These are phyloP conservation scores for Charaxes varanes DNA, from an alignment of 1,140 invertebrate genomes.

Conservation along the genomic window DNA sequence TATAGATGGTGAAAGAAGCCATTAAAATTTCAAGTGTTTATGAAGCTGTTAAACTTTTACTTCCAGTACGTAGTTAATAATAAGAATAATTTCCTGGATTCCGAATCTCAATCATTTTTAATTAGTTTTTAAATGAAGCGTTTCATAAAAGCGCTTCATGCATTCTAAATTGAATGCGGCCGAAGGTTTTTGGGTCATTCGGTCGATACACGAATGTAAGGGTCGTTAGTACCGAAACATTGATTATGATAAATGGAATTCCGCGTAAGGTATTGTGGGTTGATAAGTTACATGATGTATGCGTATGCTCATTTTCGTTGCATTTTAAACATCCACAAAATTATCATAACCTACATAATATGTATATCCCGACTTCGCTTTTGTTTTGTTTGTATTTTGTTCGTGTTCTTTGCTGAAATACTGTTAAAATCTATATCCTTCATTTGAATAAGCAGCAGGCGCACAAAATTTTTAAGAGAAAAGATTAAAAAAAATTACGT, in stretches of 20 bases:
- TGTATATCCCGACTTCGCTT: no score
- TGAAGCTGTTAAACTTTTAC: no score
- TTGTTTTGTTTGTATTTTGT: no score
- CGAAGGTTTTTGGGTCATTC: constrained; percentile 20
- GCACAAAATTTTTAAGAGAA: no score
- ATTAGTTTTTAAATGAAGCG: constrained; percentile 10
- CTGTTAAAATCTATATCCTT: no score
- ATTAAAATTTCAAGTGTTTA: no score
- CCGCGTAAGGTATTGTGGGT: constrained; percentile 6
- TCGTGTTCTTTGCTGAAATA: no score
- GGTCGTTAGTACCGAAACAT: constrained; percentile 16
- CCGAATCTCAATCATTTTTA: constrained; percentile 10
- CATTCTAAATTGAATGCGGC: constrained; percentile 15
- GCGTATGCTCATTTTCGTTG: constrained; percentile 2
- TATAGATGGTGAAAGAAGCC: no score
- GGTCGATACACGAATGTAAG: constrained; percentile 13
- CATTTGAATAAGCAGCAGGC: no score
- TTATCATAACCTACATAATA: background rate
- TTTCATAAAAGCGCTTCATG: constrained; percentile 11
- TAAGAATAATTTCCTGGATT: constrained; percentile 9
- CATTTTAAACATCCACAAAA: constrained; percentile 1
- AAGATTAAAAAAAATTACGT: no score
- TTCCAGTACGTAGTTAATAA: no score
- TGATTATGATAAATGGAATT: constrained; percentile 23
- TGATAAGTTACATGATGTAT: constrained; percentile 9